Percentiles rank a stretch among this genome's conserved stretches.
Conservation (phyloP, 2,888 invertebrate genomes). For the Nowickia ferox region DNA sequence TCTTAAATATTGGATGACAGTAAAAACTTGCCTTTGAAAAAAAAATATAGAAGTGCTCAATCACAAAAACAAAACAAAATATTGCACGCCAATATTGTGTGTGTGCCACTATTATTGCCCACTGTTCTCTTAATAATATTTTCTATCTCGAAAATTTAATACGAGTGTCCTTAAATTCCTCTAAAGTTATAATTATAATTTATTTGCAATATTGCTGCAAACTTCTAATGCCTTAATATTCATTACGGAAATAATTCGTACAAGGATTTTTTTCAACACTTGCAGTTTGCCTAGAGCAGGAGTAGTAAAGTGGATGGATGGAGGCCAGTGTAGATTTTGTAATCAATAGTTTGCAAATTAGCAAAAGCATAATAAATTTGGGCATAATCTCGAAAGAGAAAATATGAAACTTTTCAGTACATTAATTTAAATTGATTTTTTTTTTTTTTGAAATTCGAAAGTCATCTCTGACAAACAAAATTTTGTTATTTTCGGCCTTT, state of each 20-base stretch:
- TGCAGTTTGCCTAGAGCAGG: background rate
- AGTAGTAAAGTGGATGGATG: background rate
- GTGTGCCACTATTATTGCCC: background rate
- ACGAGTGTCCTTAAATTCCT: background rate
- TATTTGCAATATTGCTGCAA: background rate
- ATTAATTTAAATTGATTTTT: too few relatives aligned
- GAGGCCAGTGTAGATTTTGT: background rate
- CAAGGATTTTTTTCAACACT: constrained; percentile 23
- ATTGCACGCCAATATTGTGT: background rate
- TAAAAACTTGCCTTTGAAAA: too few relatives aligned
- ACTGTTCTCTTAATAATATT: background rate
- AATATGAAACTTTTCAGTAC: too few relatives aligned
- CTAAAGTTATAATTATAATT: constrained; percentile 2
- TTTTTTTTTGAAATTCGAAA: too few relatives aligned
- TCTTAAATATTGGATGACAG: too few relatives aligned
- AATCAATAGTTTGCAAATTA: constrained; percentile 10
- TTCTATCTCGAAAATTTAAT: background rate
- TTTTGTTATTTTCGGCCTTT: too few relatives aligned
- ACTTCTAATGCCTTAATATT: constrained; percentile 46
- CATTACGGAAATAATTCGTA: constrained; percentile 42
- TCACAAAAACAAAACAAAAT: background rate
- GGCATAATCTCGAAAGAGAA: background rate
- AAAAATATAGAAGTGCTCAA: too few relatives aligned
- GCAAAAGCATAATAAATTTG: background rate
- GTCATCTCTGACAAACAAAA: too few relatives aligned